Evolutionary conservation across 2,888 invertebrate genomes (phyloP), one percentile per base, ranked within the genome.

Genomic region (Bombyx huttoni): DNA sequence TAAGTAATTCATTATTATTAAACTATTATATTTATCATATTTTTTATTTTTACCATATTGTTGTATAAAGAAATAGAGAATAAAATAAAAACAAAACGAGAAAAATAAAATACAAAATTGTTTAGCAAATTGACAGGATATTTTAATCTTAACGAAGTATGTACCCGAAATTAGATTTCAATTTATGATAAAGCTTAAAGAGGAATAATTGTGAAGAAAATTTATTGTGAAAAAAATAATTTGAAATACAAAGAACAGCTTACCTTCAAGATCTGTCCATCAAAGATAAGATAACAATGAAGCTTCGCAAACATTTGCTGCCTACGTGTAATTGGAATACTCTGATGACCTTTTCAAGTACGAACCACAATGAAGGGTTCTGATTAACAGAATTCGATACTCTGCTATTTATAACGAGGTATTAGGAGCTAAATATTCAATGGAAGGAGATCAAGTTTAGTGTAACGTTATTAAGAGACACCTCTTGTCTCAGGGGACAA

Each of bases 211-310:
- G 24, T 24, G 24, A 24, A 24, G 24, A 24, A 24, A 24, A 24
- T 3, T 12, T 40, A 40, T 40, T 40, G 12, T 7, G 40, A 40
- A 40, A 40, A 47, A 49, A 40, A n/a, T n/a, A 47, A 47, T 40
- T 47, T 47, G 47, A 34, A 52, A 46, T 40, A 52, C 40, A 52
- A 47, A 50, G 45, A 47, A 46, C 24, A 52, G 12, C 50, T 48
- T 48, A 48, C 13, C 33, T 34, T 52, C 40, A 47, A 61, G 63
- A 66, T 65, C 65, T 56, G 53, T 56, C 55, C 63, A 56, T 62
- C 55, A 52, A 54, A 66, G 65, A 66, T 70, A 68, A 71, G 60
- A 65, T 61, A 65, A 68, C 67, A 67, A 64, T 68, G 61, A 65
- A 60, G 60, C 59, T 64, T 61, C 59, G 61, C 63, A 64, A 67